Base-by-base conservation (phyloP, 1,140 invertebrate species). In the Coptotermes formosanus region DNA sequence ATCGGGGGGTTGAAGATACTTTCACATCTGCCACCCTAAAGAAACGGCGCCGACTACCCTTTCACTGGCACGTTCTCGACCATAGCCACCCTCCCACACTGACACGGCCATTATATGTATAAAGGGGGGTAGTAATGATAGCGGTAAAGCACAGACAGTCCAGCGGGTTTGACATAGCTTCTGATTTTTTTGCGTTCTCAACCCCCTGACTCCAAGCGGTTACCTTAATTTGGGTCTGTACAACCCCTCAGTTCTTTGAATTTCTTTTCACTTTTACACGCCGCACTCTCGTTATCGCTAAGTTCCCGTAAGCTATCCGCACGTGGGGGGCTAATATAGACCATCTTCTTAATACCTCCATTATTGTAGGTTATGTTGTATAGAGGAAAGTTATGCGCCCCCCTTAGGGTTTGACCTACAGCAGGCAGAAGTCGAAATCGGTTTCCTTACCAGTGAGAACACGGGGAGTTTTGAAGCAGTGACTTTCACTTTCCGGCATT, bases 11-110 rank as follows among this genome's bases (percentile, higher is more conserved):
- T 75, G 64, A 75, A 75, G n/a, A 75, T 75, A 64, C 30, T 75
- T 30, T 75, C 64, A 75, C 64, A 75, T n/a, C 64, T 75, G 64
- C 64, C 25, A 75, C 64, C 64, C 64, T 75, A 30, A 75, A 75
- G 64, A 75, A 75, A 75, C 64, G 3, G 16, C n/a, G n/a, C 64
- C n/a, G 64, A 75, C n/a, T 9, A 75, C 64, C 64, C 64, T 75
- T 75, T 9, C n/a, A 25, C 25, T 25, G 64, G 64, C 64, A 75
- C 64, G 25, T 64, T 64, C 59, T 64, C 59, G 8, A 64, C 21
- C 14, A 75, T 2, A 75, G 0, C n/a, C 25, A 75, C 64, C 64
- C 64, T 75, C 64, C n/a, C n/a, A n/a, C n/a, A 75, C n/a, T 75
- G 14, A 14, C 25, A 75, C 6, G 25, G 64, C 25, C 30, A 30